phyloP scores from a whole-genome alignment of 2,888 invertebrate species.

The Polyploca ridens region DNA sequence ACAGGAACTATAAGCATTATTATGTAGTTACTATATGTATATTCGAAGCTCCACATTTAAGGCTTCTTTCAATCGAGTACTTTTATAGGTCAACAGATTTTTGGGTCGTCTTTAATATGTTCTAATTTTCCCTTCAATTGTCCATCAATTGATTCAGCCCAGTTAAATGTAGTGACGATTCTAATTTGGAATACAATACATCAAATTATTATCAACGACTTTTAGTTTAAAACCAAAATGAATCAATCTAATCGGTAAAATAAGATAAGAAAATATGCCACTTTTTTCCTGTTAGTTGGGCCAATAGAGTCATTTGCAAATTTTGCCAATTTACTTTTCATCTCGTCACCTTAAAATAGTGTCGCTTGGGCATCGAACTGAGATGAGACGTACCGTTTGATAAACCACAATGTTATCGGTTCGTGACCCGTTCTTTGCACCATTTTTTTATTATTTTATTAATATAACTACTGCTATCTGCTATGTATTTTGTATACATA shows the following conservation, averaged over 20 bases:
- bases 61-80: background rate
- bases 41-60: background rate
- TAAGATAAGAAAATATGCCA: background rate
- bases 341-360: background rate
- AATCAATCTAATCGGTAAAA: background rate
- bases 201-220: background rate
- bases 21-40: background rate
- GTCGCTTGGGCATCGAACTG: slow-evolving; percentile 9
- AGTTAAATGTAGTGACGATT: background rate
- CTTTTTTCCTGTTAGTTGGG: background rate
- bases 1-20: background rate
- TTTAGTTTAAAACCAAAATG: background rate
- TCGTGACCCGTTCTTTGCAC: slow-evolving; percentile 7
- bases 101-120: background rate
- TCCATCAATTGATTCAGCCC: background rate
- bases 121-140: background rate
- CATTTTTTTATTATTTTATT: background rate
- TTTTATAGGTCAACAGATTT: background rate
- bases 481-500: background rate
- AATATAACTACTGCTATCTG: slow-evolving; percentile 2
- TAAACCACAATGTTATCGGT: slow-evolving; percentile 10
- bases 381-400: slow-evolving; percentile 10
- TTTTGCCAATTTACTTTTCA: background rate
- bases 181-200: background rate
- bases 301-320: background rate